A percentile compares a stretch with the other conserved stretches of the same genome.
phyloP scores from a whole-genome alignment of 2,797 vertebrate genomes.

The Echeneis naucrates region DNA sequence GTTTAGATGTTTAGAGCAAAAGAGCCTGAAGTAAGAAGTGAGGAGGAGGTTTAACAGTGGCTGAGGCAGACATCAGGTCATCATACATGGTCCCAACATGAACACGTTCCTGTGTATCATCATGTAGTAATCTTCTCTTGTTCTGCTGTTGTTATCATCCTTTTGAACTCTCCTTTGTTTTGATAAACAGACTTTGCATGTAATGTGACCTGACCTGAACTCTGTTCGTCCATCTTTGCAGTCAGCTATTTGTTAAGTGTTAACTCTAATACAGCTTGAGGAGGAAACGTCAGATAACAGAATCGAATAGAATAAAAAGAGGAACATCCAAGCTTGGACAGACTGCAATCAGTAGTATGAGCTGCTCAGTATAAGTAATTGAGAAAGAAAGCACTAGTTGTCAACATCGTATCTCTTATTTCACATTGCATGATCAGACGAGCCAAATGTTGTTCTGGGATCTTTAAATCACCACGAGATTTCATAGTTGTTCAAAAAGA shows the following conservation, averaged over 20 bases:
- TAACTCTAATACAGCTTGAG: slow-evolving; percentile 10
- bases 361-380: slow-evolving; percentile 14
- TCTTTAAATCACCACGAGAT: slow-evolving; percentile 46
- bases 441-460: slow-evolving; percentile 52
- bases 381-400: neutral
- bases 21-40: slow-evolving; percentile 3
- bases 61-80: slow-evolving; percentile 10
- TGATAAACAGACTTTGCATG: slow-evolving; percentile 24
- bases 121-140: slow-evolving; percentile 7
- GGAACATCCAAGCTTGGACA: slow-evolving; percentile 17
- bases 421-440: slow-evolving; percentile 34
- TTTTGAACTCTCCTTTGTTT: slow-evolving; percentile 31
- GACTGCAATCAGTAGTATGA: slow-evolving; percentile 15
- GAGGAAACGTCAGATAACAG: slow-evolving; percentile 9
- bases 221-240: slow-evolving; percentile 3
- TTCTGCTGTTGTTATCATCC: slow-evolving; percentile 12
- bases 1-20: slow-evolving; percentile 38
- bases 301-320: neutral
- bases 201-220: slow-evolving; percentile 19
- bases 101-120: slow-evolving; percentile 8
- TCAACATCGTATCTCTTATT: slow-evolving; percentile 21
- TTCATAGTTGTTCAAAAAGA: slow-evolving; percentile 57
- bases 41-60: neutral
- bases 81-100: slow-evolving; percentile 5
- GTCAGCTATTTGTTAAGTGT: slow-evolving; percentile 17